Percentiles rank a stretch among this genome's conserved stretches.
Conservation (phyloP, 1,140 invertebrate species). For the Teleogryllus occipitalis region DNA sequence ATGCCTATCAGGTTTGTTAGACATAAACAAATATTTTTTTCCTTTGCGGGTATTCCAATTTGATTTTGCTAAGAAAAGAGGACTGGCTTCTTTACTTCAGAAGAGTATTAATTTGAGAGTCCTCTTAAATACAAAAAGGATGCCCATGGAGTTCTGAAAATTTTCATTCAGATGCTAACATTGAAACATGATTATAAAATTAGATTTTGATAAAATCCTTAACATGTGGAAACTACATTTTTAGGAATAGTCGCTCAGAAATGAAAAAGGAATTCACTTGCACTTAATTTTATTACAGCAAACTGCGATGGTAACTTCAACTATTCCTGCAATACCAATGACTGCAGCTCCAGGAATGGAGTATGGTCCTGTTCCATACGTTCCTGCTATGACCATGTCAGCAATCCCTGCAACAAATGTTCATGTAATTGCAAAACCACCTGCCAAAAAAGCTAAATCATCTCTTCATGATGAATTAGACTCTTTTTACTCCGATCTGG, state of each 20-base stretch:
- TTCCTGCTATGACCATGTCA: background rate
- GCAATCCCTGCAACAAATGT: slow-evolving; percentile 7
- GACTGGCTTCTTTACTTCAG: no score
- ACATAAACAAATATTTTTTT: no score
- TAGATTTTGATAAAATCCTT: no score
- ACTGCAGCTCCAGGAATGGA: slow-evolving; percentile 1
- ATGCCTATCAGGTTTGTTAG: slow-evolving; percentile 8
- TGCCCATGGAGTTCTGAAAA: no score
- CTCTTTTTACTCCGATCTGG: slow-evolving; percentile 53
- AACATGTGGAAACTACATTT: no score
- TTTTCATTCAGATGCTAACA: no score
- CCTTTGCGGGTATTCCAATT: no score
- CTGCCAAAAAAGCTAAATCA: slow-evolving; percentile 13
- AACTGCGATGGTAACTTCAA: slow-evolving; percentile 10
- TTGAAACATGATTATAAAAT: no score
- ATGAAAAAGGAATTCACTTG: background rate
- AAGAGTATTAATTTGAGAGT: no score
- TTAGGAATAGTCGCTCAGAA: background rate
- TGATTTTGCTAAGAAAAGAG: no score
- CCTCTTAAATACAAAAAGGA: no score
- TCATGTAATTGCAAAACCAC: slow-evolving; percentile 19
- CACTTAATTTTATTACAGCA: background rate
- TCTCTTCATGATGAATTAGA: slow-evolving; percentile 38
- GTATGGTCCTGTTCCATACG: slow-evolving; percentile 10
- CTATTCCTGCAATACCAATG: background rate